Conservation (phyloP, 2,797 vertebrate genomes). For the Notolabrus celidotus region DNA sequence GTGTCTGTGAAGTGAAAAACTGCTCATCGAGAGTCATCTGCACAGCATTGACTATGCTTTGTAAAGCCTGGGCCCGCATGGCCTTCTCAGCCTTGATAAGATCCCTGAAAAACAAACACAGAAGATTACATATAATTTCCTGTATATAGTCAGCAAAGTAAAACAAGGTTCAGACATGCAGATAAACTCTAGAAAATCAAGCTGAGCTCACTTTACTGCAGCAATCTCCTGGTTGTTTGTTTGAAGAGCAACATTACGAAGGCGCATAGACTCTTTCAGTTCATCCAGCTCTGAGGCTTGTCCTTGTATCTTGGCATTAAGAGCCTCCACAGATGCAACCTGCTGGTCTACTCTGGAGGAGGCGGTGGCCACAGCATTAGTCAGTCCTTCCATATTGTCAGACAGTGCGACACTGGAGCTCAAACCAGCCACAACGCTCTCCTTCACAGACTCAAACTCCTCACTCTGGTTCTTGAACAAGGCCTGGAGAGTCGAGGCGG, state of each 20-base stretch:
- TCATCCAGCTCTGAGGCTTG: conserved; percentile 24
- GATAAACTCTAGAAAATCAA: not conserved
- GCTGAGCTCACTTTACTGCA: conserved; percentile 32
- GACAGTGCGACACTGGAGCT: conserved; percentile 14
- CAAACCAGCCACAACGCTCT: not conserved
- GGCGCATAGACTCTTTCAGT: conserved; percentile 21
- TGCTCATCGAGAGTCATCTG: conserved; percentile 64
- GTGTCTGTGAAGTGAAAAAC: conserved; percentile 46
- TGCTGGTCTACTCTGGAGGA: conserved; percentile 16
- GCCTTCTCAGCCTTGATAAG: conserved; percentile 17
- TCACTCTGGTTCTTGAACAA: conserved; percentile 36
- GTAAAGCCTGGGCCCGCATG: conserved; percentile 29
- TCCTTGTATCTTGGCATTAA: conserved; percentile 6
- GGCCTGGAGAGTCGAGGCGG: conserved; percentile 19
- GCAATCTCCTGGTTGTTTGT: conserved; percentile 29
- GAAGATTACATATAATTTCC: not conserved
- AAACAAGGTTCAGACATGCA: not conserved
- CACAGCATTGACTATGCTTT: conserved; percentile 59
- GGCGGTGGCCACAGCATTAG: not conserved
- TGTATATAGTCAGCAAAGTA: no score
- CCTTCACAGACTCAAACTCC: conserved; percentile 24
- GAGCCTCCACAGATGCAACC: conserved; percentile 8
- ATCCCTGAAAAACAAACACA: conserved; percentile 26
- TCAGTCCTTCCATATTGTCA: conserved; percentile 11
- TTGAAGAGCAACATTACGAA: conserved; percentile 23